Percentiles rank a stretch among this genome's conserved stretches.
These are phyloP conservation scores for Crotalus adamanteus DNA, from an alignment of 2,797 vertebrate species.

Conservation along the genomic window DNA sequence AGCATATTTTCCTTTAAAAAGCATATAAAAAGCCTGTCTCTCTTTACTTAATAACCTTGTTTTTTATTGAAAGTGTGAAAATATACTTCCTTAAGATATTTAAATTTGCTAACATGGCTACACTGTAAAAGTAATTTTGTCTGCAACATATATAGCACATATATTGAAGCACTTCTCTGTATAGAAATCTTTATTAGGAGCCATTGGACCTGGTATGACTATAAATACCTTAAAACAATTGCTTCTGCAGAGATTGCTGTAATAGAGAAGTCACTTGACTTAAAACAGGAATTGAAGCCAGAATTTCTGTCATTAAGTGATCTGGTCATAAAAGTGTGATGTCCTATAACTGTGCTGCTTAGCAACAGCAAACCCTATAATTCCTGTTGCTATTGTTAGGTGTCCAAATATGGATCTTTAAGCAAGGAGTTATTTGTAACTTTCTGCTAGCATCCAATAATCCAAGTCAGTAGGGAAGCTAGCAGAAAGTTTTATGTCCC, in stretches of 20 bases:
- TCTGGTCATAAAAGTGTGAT: neutral
- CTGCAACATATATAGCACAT: too few species aligned
- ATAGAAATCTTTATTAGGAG: neutral
- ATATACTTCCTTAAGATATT: neutral
- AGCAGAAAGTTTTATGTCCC: neutral
- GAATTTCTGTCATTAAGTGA: neutral
- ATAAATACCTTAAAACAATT: neutral
- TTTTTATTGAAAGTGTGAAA: neutral
- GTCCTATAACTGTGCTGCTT: neutral
- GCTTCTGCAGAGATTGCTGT: neutral
- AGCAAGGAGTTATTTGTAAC: neutral
- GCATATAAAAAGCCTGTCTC: neutral
- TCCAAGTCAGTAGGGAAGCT: neutral
- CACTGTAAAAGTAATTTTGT: neutral
- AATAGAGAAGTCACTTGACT: neutral
- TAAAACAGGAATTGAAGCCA: neutral
- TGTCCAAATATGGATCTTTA: neutral
- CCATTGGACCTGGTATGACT: neutral
- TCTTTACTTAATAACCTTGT: neutral
- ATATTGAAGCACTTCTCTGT: too few species aligned
- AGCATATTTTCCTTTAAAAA: neutral
- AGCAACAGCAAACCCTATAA: neutral
- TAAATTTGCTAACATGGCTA: neutral
- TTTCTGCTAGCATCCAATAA: neutral
- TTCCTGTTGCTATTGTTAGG: neutral